phyloP scores from a whole-genome alignment of 2,888 invertebrate species.

The Ophraella communa region DNA sequence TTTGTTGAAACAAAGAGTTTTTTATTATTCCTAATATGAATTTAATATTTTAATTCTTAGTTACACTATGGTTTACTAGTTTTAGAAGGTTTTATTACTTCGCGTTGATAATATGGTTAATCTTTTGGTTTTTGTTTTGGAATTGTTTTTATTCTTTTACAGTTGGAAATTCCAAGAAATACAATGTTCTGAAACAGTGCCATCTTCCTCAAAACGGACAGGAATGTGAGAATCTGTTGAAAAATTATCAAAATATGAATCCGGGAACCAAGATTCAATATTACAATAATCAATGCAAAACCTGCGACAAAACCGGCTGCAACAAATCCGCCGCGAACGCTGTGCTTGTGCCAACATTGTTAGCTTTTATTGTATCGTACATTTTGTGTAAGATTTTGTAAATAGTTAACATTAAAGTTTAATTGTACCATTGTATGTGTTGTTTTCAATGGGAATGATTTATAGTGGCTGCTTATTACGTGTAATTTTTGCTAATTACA shows the following conservation, averaged over 20 bases:
- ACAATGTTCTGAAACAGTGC: conserved; percentile 26
- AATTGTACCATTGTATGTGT: conserved; percentile 1
- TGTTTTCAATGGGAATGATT: neutral
- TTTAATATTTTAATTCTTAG: too few species aligned
- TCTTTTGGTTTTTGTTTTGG: too few species aligned
- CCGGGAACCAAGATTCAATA: conserved; percentile 18
- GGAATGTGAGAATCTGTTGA: conserved; percentile 28
- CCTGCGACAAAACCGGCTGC: conserved; percentile 23
- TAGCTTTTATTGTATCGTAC: conserved; percentile 10
- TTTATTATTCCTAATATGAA: too few species aligned
- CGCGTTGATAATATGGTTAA: too few species aligned
- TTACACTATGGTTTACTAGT: too few species aligned
- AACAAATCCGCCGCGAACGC: conserved; percentile 7
- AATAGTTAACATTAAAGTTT: conserved; percentile 8
- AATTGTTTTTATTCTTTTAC: too few species aligned
- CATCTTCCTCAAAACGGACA: conserved; percentile 15
- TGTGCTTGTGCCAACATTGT: neutral
- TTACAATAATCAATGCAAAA: conserved; percentile 19
- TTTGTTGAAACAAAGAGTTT: too few species aligned
- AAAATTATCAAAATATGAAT: conserved; percentile 18
- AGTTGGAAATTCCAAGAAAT: conserved; percentile 22
- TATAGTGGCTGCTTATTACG: neutral
- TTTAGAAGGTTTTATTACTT: too few species aligned
- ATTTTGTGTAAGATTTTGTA: conserved; percentile 20
- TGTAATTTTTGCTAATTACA: neutral